These are phyloP conservation scores for Agrochola lychnidis DNA, from an alignment of 2,888 invertebrate genomes.

Conservation along the genomic window DNA sequence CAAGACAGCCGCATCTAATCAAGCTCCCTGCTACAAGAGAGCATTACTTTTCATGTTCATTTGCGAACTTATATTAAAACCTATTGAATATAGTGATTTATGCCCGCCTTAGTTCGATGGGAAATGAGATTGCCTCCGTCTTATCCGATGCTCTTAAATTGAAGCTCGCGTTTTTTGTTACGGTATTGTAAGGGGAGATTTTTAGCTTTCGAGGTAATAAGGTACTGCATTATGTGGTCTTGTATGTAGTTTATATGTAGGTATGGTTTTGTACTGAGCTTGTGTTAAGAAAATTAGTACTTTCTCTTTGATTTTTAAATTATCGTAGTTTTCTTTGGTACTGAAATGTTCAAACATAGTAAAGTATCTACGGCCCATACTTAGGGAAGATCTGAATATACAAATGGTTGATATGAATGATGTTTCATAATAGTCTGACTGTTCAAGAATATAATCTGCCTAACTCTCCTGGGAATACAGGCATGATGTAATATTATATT, in stretches of 20 bases:
- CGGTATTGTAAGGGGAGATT: slow-evolving; percentile 53
- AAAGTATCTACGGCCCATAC: not conserved
- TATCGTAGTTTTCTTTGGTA: not conserved
- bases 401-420: not conserved
- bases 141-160: slow-evolving; percentile 64
- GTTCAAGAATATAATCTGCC: no score
- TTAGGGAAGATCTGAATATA: not conserved
- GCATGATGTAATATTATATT: no score
- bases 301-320: not conserved
- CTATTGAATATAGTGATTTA: slow-evolving; percentile 73
- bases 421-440: no score
- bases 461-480: no score
- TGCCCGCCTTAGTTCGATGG: slow-evolving; percentile 59
- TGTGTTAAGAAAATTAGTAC: not conserved
- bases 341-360: not conserved
- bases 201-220: slow-evolving; percentile 50
- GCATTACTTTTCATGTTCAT: slow-evolving; percentile 55
- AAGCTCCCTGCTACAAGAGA: slow-evolving; percentile 48
- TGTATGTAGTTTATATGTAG: slow-evolving; percentile 16
- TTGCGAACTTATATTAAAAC: slow-evolving; percentile 65
- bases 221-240: slow-evolving; percentile 31
- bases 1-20: slow-evolving; percentile 68
- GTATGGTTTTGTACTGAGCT: not conserved
- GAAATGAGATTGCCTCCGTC: slow-evolving; percentile 59
- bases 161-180: slow-evolving; percentile 57